Conservation (phyloP, 2,113 vertebrate genomes). For the Papio anubis region DNA sequence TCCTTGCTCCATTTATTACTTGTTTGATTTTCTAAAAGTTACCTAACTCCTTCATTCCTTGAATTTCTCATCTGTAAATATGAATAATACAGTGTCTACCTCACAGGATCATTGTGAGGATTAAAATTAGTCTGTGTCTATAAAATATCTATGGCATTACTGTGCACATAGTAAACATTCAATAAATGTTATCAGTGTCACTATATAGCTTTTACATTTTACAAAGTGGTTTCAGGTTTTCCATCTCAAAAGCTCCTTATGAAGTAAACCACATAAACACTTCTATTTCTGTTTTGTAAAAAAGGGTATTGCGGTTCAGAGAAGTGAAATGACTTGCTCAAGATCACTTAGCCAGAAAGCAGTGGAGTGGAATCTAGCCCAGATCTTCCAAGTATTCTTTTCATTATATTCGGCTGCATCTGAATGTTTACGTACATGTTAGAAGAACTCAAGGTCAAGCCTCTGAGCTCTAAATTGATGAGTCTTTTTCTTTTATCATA, state of each 20-base stretch:
- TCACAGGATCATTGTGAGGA: neutral
- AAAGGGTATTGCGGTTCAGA: neutral
- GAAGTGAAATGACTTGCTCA: neutral
- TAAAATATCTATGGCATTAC: neutral
- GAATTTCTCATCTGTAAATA: neutral
- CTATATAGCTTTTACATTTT: neutral
- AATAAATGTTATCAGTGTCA: neutral
- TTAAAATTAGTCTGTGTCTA: neutral
- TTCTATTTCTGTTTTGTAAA: neutral
- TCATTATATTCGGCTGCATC: neutral
- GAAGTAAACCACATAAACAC: neutral
- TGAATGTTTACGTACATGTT: neutral
- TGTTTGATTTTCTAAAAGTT: neutral
- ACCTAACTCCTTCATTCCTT: neutral
- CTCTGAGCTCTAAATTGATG: neutral
- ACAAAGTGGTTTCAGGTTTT: neutral
- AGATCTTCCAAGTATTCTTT: neutral
- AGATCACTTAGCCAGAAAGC: neutral
- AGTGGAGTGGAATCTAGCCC: neutral
- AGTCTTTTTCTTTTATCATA: slow-evolving; percentile 3
- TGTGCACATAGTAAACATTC: neutral
- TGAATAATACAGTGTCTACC: neutral
- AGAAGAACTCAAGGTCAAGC: neutral
- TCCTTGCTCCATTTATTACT: neutral
- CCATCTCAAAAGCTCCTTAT: neutral